Conservation (phyloP, 2,113 vertebrate species). For the Petrocephalus zakoni region DNA sequence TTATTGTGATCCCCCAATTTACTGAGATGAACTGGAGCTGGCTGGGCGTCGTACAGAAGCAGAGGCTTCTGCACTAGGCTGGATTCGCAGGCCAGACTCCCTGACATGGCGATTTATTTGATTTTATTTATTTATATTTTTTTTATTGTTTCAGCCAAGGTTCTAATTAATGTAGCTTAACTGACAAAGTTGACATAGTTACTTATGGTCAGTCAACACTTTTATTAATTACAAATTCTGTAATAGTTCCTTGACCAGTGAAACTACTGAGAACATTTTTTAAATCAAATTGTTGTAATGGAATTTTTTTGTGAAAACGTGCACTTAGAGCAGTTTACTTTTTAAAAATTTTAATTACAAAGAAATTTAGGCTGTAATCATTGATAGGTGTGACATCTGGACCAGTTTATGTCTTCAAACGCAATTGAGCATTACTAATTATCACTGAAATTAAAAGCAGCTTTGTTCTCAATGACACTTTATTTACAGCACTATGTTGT, state of each 20-base stretch:
- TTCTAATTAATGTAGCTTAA: neutral
- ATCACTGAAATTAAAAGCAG: neutral
- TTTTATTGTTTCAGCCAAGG: neutral
- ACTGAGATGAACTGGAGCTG: neutral
- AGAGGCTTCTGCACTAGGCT: neutral
- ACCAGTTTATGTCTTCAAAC: neutral
- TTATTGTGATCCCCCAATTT: neutral
- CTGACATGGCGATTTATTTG: no score
- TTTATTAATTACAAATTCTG: neutral
- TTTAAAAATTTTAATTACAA: neutral
- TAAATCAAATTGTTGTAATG: neutral
- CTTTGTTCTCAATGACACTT: neutral
- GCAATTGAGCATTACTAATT: neutral
- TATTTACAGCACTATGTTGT: neutral
- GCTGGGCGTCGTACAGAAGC: neutral
- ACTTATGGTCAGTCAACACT: neutral
- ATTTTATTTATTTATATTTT: no score
- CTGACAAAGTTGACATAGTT: neutral
- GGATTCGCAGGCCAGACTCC: neutral
- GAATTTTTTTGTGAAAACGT: neutral
- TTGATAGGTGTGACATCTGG: neutral
- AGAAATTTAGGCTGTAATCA: neutral
- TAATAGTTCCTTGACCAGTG: neutral
- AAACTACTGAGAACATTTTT: neutral
- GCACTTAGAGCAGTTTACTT: neutral